Conservation (phyloP, 1,140 invertebrate species). For the Oncopodura yosiiana region DNA sequence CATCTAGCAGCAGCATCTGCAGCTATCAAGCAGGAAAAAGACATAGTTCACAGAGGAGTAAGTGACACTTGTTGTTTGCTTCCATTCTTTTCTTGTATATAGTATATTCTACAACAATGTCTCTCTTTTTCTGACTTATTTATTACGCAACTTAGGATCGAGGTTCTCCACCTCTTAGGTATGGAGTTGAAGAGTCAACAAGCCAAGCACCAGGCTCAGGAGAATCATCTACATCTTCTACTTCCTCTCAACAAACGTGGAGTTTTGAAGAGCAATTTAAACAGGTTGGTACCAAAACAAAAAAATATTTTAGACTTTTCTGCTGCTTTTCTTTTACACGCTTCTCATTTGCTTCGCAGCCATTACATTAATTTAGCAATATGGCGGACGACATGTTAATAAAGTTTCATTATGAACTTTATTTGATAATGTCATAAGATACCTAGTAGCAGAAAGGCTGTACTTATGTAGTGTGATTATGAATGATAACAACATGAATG, state of each 20-base stretch:
- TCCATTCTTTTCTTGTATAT: constrained; percentile 10
- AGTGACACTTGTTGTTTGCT: background rate
- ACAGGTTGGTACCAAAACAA: constrained; percentile 34
- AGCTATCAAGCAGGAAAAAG: constrained; percentile 33
- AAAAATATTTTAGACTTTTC: no score
- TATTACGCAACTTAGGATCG: constrained; percentile 30
- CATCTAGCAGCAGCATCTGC: constrained; percentile 34
- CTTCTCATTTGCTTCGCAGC: background rate
- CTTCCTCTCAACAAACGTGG: constrained; percentile 35
- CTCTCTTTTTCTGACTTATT: constrained; percentile 20
- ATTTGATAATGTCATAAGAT: no score
- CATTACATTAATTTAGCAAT: constrained; percentile 5
- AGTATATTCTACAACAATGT: constrained; percentile 1
- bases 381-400: no score
- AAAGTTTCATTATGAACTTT: no score
- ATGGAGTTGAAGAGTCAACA: constrained; percentile 26
- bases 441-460: no score
- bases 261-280: constrained; percentile 36
- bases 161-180: constrained; percentile 32
- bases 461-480: no score
- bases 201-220: constrained; percentile 26
- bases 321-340: background rate
- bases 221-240: constrained; percentile 34
- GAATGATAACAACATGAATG: no score
- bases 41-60: constrained; percentile 15